Conservation (phyloP, 1,140 invertebrate genomes). For the Capitella teleta region DNA sequence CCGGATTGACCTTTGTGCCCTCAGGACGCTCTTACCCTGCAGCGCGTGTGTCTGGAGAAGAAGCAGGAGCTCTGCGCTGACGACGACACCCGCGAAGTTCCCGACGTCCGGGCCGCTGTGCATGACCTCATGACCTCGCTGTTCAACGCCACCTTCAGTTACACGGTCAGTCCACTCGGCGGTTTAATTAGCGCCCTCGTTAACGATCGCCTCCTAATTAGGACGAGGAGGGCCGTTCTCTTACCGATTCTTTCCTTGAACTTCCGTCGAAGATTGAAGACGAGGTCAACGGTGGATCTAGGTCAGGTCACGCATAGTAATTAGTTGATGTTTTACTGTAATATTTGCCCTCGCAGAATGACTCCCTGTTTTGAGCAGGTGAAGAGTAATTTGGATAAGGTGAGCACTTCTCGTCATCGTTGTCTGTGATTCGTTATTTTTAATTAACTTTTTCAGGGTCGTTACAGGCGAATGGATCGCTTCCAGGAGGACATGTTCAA, state of each 20-base stretch:
- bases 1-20: neutral
- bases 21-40: conserved; percentile 81
- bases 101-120: conserved; percentile 75
- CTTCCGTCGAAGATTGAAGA: conserved; percentile 47
- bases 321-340: no score
- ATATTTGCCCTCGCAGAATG: neutral
- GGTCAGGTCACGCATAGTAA: no score
- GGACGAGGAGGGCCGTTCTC: conserved; percentile 90
- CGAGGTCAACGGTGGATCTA: neutral
- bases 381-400: conserved; percentile 4
- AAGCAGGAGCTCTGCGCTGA: conserved; percentile 65
- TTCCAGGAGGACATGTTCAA: conserved; percentile 96
- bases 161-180: conserved; percentile 48
- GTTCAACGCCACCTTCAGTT: conserved; percentile 88
- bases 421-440: neutral
- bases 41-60: conserved; percentile 81
- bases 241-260: conserved; percentile 89
- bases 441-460: conserved; percentile 47
- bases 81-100: conserved; percentile 66
- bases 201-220: no score
- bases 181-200: no score
- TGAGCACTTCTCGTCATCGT: neutral
- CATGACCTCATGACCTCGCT: conserved; percentile 83
- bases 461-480: conserved; percentile 81
- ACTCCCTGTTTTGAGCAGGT: neutral